Conservation (phyloP, 92 coral and sea anemone species). For the Phenganax subtilis region DNA sequence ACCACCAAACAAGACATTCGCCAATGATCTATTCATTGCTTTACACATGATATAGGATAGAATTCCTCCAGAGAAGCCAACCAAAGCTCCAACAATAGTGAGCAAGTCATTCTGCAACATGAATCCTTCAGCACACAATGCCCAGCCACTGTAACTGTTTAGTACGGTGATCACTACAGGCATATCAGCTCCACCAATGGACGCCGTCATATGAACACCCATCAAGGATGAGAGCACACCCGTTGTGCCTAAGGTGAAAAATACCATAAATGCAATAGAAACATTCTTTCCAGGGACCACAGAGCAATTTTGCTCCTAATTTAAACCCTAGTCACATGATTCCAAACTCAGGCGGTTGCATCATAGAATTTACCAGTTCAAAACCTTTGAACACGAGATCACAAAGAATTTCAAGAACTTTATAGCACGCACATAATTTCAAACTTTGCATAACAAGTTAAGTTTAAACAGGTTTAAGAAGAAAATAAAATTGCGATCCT, state of each 20-base stretch:
- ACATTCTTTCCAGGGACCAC: background rate
- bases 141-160: conserved; percentile 99
- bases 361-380: no score
- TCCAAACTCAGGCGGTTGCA: no score
- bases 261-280: background rate
- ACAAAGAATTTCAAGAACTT: no score
- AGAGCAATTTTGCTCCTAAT: background rate
- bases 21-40: conserved; percentile 94
- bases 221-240: conserved; percentile 84
- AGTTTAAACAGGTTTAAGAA: no score
- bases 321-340: background rate
- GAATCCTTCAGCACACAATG: conserved; percentile 98
- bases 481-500: no score
- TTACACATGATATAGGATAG: conserved; percentile 99
- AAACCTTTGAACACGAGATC: no score
- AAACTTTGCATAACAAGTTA: no score
- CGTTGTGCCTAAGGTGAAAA: conserved; percentile 58
- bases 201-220: conserved; percentile 99
- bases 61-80: conserved; percentile 99
- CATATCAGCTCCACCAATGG: conserved; percentile 99
- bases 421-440: no score
- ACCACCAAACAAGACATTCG: conserved; percentile 91
- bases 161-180: conserved; percentile 97
- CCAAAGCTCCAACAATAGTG: conserved; percentile 98
- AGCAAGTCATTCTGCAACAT: conserved; percentile 92